Percentiles rank a stretch among this genome's conserved stretches.
phyloP scores from a whole-genome alignment of 2,888 invertebrate genomes.

The Coenonympha arcania region DNA sequence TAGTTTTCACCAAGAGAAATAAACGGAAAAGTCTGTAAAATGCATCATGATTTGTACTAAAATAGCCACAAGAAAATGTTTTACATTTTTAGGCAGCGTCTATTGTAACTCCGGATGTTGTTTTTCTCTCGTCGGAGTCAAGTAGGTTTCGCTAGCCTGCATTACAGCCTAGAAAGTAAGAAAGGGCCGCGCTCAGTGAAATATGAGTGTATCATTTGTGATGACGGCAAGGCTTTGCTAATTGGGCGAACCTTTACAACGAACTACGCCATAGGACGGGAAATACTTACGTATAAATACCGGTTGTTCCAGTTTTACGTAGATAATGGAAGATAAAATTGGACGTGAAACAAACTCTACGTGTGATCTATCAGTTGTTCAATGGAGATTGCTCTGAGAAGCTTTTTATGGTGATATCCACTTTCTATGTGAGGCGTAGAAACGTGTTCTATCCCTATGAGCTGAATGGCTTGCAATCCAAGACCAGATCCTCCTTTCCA shows the following conservation, averaged over 20 bases:
- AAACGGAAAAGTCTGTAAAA: no score
- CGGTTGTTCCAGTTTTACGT: neutral
- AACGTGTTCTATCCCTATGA: no score
- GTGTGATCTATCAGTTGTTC: no score
- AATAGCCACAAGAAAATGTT: neutral
- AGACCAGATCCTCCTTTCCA: no score
- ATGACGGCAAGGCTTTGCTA: constrained; percentile 18
- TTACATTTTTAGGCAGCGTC: neutral
- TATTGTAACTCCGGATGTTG: neutral
- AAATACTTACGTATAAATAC: constrained; percentile 11
- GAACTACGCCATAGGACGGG: constrained; percentile 13
- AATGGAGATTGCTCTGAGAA: no score
- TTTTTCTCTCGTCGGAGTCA: neutral
- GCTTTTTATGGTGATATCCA: no score
- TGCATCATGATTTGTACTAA: no score
- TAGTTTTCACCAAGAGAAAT: no score
- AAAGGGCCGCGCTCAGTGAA: constrained; percentile 7
- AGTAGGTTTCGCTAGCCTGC: neutral
- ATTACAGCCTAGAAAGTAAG: constrained; percentile 3
- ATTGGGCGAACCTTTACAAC: constrained; percentile 21
- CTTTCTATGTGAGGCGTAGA: no score
- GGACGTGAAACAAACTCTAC: no score
- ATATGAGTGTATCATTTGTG: constrained; percentile 20
- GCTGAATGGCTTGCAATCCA: no score
- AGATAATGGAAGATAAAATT: no score